A percentile compares a stretch with the other conserved stretches of the same genome.
Evolutionary conservation across 2,797 vertebrate species (phyloP).

Genomic region (Sparus aurata): DNA sequence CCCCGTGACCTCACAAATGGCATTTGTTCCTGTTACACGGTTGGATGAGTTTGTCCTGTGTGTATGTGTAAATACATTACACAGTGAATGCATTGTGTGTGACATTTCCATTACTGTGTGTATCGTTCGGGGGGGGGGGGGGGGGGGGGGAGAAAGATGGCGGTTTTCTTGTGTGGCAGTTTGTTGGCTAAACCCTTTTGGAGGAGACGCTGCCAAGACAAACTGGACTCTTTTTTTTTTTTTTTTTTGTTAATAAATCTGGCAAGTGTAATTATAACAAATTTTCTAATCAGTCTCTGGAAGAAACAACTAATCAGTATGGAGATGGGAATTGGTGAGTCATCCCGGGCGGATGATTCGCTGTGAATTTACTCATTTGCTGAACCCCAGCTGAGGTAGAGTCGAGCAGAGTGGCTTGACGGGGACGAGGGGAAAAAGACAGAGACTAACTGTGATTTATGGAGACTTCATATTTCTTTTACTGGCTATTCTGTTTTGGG

Average conservation of each 20-base stretch:
- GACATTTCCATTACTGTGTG: not conserved
- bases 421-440: constrained; percentile 11
- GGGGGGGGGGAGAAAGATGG: not conserved
- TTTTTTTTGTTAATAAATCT: constrained; percentile 30
- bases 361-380: constrained; percentile 48
- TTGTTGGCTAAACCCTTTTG: not conserved
- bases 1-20: constrained; percentile 36
- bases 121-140: not conserved
- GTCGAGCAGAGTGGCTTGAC: not conserved
- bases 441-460: constrained; percentile 29
- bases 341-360: constrained; percentile 53
- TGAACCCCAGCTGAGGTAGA: constrained; percentile 39
- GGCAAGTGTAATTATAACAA: constrained; percentile 48
- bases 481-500: constrained; percentile 38
- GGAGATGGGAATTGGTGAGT: constrained; percentile 61
- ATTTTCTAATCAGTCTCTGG: constrained; percentile 62
- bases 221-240: constrained; percentile 14
- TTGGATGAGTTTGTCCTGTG: constrained; percentile 17
- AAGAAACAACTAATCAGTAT: constrained; percentile 65
- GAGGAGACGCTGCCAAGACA: constrained; percentile 6
- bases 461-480: constrained; percentile 46
- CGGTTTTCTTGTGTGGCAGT: not conserved
- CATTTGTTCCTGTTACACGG: constrained; percentile 43
- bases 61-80: constrained; percentile 23
- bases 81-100: not conserved